These are phyloP conservation scores for Lophius piscatorius DNA, from an alignment of 2,113 vertebrate genomes.

Conservation along the genomic window DNA sequence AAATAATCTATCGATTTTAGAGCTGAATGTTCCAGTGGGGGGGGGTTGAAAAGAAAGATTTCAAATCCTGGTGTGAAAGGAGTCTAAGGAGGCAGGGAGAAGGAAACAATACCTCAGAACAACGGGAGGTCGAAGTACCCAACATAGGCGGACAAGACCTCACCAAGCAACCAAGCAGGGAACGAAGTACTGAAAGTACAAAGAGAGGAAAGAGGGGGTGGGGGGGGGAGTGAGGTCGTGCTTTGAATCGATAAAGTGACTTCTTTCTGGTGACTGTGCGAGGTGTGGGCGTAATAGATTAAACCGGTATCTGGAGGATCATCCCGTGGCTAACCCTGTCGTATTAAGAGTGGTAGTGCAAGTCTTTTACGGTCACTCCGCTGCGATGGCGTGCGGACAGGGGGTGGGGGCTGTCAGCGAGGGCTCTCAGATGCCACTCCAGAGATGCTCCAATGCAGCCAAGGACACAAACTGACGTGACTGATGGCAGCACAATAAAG, in stretches of 20 bases:
- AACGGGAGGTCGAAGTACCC: constrained; percentile 53
- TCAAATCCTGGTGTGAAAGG: constrained; percentile 50
- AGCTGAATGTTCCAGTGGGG: constrained; percentile 63
- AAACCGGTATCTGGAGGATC: constrained; percentile 62
- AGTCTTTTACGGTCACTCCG: constrained; percentile 63
- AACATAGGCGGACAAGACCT: constrained; percentile 48
- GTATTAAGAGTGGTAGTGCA: constrained; percentile 61
- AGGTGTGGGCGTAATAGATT: constrained; percentile 73
- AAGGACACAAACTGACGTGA: constrained; percentile 73
- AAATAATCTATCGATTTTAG: constrained; percentile 70
- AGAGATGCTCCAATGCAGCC: constrained; percentile 57
- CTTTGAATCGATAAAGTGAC: constrained; percentile 51
- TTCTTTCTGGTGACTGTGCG: constrained; percentile 47
- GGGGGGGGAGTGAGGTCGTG: constrained; percentile 25
- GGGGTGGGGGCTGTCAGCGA: constrained; percentile 61
- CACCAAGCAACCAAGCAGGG: constrained; percentile 20
- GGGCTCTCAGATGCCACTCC: constrained; percentile 54
- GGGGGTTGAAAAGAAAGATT: constrained; percentile 70
- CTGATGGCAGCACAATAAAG: constrained; percentile 77
- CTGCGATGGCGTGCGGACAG: constrained; percentile 51
- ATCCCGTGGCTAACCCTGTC: constrained; percentile 62
- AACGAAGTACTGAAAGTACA: constrained; percentile 10
- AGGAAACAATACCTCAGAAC: constrained; percentile 59
- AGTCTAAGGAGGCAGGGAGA: constrained; percentile 22
- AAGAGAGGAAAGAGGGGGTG: not conserved